Evolutionary conservation across 2,113 vertebrate genomes (phyloP).

Genomic region (Crotalus viridis): DNA sequence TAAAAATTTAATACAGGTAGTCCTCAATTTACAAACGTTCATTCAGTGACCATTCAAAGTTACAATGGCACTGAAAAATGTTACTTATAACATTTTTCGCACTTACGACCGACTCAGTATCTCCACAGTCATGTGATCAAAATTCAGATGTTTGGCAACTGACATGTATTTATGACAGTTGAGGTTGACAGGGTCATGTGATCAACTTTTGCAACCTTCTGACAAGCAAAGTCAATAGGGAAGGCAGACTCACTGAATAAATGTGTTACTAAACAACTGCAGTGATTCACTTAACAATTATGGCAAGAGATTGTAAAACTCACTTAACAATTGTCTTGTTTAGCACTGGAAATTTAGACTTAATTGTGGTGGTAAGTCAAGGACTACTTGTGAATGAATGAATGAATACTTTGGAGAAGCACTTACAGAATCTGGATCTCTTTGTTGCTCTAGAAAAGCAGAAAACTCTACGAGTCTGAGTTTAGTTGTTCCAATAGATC

Average conservation of each 20-base stretch:
- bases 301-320: neutral
- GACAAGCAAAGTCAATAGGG: no score
- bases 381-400: neutral
- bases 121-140: no score
- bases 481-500: conserved; percentile 96
- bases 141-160: no score
- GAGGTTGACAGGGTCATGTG: neutral
- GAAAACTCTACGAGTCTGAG: conserved; percentile 97
- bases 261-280: neutral
- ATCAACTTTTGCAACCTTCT: no score
- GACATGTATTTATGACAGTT: no score
- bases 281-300: neutral
- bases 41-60: no score
- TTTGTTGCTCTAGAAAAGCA: conserved; percentile 94
- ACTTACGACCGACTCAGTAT: no score
- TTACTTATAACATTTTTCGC: no score
- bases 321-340: neutral
- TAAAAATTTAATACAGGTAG: no score
- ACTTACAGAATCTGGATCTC: conserved; percentile 93
- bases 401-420: neutral
- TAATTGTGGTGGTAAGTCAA: neutral
- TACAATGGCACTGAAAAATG: no score
- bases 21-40: no score
- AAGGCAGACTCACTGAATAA: neutral
- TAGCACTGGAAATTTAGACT: neutral